Conservation (phyloP, 2,888 invertebrate species). For the Perizoma affinitatum region DNA sequence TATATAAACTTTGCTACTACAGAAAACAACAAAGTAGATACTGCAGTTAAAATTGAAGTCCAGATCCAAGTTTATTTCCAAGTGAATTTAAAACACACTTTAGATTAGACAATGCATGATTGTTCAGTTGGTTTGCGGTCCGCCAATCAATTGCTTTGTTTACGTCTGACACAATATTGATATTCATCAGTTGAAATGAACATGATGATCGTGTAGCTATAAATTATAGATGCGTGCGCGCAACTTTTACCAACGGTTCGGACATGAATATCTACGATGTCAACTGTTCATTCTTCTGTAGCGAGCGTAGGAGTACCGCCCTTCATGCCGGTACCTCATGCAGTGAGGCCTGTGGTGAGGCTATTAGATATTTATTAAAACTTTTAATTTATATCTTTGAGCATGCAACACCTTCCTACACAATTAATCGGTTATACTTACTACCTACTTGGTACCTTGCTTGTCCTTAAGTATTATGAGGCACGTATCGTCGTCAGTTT, state of each 20-base stretch:
- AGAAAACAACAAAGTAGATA: no score
- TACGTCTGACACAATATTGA: slow-evolving; percentile 49
- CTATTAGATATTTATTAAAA: slow-evolving; percentile 49
- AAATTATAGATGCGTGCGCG: slow-evolving; percentile 53
- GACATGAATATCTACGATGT: slow-evolving; percentile 37
- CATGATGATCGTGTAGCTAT: slow-evolving; percentile 31
- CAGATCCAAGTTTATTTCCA: no score
- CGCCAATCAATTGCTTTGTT: slow-evolving; percentile 42
- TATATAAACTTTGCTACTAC: no score
- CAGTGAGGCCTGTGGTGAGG: slow-evolving; percentile 34
- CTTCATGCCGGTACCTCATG: slow-evolving; percentile 42
- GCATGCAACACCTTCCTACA: slow-evolving; percentile 24
- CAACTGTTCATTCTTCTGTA: slow-evolving; percentile 22
- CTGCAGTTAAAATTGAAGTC: no score
- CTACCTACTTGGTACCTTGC: no score
- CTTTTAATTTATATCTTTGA: slow-evolving; percentile 45
- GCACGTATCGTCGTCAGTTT: no score
- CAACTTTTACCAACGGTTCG: slow-evolving; percentile 45
- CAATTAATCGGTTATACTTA: no score
- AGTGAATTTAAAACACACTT: not conserved
- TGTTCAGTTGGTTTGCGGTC: no score
- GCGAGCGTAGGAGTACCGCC: slow-evolving; percentile 53
- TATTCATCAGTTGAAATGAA: slow-evolving; percentile 47
- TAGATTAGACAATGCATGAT: not conserved
- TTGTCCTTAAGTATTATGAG: no score